Evolutionary conservation across 2,888 invertebrate species (phyloP), one percentile per base, ranked within the genome.

Genomic region (Cheilosia scutellata): DNA sequence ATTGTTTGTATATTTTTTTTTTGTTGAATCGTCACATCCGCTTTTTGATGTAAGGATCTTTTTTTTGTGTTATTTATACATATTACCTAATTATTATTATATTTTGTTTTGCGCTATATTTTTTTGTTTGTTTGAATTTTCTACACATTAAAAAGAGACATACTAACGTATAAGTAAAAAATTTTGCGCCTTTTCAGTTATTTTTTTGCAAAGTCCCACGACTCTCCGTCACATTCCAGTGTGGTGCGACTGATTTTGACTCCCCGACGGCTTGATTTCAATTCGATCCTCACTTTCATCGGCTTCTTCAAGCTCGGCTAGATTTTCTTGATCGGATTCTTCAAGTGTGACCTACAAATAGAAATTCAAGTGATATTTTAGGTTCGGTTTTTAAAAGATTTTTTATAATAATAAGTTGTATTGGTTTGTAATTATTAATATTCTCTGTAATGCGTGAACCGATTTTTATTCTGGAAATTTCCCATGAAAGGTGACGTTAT

Each of bases 151-250:
- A 82, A 76, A 77, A 86, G 86, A 80, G 76, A 76, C 82, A 86
- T 86, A 90, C 91, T 96, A 96, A 94, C 96, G 96, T 93, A 96
- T 95, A 93, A 96, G 95, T 96, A 96, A 96, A 96, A 96, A 96
- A 93, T 95, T 96, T 94, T 96, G 96, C 94, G 96, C 95, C 94
- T 96, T 96, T 94, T 96, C 96, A 93, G 96, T 95, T 94, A 97
- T 95, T 95, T 96, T 97, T 94, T 96, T 96, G 94, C 96, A 97
- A 94, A 97, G 95, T 94, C 96, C 96, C 93, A 96, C 94, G 94
- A 97, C 95, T 96, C 96, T 96, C 96, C 96, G 97, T 97, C 97
- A 97, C 96, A 97, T 97, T 93, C 96, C 96, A 94, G 94, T 89
- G 92, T 94, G 92, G 93, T 94, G 91, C 90, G 93, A 89, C 93